Percentiles rank a stretch among this genome's conserved stretches.
Evolutionary conservation across 2,888 invertebrate genomes (phyloP).

Genomic region (Gymnocheta viridis): DNA sequence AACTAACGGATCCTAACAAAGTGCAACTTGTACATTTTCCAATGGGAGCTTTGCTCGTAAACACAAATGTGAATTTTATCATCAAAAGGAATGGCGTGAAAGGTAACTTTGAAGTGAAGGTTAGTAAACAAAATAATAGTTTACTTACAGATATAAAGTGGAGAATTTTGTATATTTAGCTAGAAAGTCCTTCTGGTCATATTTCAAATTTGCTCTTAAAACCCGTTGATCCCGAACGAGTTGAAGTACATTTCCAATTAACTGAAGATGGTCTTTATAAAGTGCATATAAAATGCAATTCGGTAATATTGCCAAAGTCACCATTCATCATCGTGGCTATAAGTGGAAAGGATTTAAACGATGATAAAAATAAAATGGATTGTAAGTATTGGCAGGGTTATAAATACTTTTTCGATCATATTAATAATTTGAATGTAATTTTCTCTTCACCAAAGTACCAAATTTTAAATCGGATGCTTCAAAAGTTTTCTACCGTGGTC

Average conservation of each 20-base stretch:
- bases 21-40: constrained; percentile 80
- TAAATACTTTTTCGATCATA: background rate
- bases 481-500: constrained; percentile 77
- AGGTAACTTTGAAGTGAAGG: constrained; percentile 80
- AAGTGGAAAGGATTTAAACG: constrained; percentile 71
- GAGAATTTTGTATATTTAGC: constrained; percentile 56
- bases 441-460: constrained; percentile 72
- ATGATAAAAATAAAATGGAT: constrained; percentile 67
- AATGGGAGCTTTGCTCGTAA: constrained; percentile 77
- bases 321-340: constrained; percentile 80
- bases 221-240: constrained; percentile 78
- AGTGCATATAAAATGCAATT: constrained; percentile 80
- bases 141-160: background rate
- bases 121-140: constrained; percentile 44
- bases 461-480: constrained; percentile 77
- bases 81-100: constrained; percentile 80
- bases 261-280: constrained; percentile 78
- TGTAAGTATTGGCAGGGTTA: constrained; percentile 47
- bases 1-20: constrained; percentile 78
- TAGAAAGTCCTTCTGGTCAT: constrained; percentile 78
- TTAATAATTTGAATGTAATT: background rate
- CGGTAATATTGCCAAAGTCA: constrained; percentile 77
- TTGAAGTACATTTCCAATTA: constrained; percentile 75
- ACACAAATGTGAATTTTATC: constrained; percentile 76
- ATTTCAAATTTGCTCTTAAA: constrained; percentile 72